Evolutionary conservation across 2,113 vertebrate genomes (phyloP).

Genomic region (Sapajus apella): DNA sequence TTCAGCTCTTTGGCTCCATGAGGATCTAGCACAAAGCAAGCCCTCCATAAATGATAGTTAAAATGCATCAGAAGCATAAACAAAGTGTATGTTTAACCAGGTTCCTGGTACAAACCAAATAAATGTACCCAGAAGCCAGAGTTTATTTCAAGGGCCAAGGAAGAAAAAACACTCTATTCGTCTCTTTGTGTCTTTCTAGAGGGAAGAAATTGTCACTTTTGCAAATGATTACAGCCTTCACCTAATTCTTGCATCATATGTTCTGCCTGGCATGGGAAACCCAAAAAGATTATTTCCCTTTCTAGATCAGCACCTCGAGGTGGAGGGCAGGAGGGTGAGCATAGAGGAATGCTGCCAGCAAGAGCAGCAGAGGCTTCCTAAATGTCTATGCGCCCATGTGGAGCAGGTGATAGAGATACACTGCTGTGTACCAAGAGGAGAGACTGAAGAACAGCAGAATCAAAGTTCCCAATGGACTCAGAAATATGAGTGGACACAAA

Average conservation of each 20-base stretch:
- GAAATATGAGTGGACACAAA: neutral
- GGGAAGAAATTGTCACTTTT: neutral
- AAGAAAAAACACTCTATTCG: neutral
- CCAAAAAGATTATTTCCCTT: neutral
- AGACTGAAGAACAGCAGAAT: neutral
- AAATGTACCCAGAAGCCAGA: neutral
- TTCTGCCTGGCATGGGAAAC: neutral
- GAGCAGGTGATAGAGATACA: neutral
- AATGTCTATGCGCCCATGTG: too few relatives aligned
- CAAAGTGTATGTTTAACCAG: neutral
- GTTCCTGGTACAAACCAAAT: neutral
- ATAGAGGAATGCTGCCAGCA: neutral
- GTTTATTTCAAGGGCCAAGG: neutral
- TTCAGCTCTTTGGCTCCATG: neutral
- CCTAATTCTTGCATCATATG: neutral
- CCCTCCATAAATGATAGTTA: neutral
- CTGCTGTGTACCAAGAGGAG: neutral
- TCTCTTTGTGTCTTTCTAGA: neutral
- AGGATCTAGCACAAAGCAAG: neutral
- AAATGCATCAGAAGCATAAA: neutral
- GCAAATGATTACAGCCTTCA: neutral
- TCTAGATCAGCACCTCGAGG: neutral
- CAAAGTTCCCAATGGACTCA: neutral
- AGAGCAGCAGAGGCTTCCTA: neutral
- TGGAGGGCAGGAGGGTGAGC: fast-evolving